These are phyloP conservation scores for Limnephilus auricula DNA, from an alignment of 2,888 invertebrate genomes.

Conservation along the genomic window DNA sequence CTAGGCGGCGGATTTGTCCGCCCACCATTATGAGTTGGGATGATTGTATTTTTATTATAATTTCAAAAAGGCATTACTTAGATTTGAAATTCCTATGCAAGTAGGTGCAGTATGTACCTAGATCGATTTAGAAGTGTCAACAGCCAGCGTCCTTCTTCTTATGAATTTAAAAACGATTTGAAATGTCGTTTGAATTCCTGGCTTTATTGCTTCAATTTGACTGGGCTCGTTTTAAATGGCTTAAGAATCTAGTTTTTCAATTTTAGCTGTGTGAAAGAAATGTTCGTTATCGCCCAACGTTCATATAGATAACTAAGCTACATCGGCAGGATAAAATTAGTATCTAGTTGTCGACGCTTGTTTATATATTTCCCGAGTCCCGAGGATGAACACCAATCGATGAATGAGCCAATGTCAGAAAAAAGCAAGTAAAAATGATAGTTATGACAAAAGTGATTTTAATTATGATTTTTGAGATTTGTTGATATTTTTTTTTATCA, in stretches of 20 bases:
- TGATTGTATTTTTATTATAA: neutral
- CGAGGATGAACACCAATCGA: too few relatives aligned
- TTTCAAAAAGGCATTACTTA: neutral
- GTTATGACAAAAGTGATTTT: too few relatives aligned
- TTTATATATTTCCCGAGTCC: too few relatives aligned
- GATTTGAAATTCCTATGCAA: neutral
- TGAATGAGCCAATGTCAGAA: too few relatives aligned
- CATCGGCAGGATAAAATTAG: too few relatives aligned
- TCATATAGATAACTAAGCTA: too few relatives aligned
- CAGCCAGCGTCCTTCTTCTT: neutral
- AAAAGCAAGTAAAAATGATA: too few relatives aligned
- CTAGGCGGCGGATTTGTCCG: too few relatives aligned
- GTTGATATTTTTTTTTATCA: too few relatives aligned
- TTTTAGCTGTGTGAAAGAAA: neutral
- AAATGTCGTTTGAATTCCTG: constrained; percentile 11
- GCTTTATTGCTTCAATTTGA: constrained; percentile 4
- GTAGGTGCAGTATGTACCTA: neutral
- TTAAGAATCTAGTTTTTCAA: neutral
- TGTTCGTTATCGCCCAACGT: neutral
- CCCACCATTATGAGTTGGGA: neutral
- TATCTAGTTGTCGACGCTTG: too few relatives aligned
- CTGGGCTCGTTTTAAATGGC: neutral
- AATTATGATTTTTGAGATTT: too few relatives aligned
- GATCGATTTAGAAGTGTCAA: neutral
- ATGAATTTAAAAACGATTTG: constrained; percentile 9